phyloP scores from a whole-genome alignment of 2,797 vertebrate genomes.

The Dendrocincla fuliginosa region DNA sequence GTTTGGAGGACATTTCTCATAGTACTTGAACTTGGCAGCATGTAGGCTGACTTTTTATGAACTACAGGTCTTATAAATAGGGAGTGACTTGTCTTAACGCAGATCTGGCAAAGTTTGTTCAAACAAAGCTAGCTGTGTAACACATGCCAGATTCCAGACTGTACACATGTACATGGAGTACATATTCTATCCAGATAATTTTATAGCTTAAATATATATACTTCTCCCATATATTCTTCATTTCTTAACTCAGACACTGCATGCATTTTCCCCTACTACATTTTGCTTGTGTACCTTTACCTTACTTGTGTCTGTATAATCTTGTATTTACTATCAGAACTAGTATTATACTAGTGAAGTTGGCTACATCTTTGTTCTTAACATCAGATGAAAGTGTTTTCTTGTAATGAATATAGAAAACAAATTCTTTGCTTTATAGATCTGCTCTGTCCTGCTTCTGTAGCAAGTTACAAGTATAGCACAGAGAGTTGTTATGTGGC shows the following conservation, averaged over 20 bases:
- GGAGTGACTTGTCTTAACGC: neutral
- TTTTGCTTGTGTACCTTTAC: neutral
- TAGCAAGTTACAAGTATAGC: neutral
- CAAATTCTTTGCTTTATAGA: neutral
- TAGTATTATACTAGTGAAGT: neutral
- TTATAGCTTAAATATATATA: neutral
- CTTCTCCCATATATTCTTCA: neutral
- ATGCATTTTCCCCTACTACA: fast-evolving
- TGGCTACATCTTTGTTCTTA: neutral
- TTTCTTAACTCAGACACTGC: neutral
- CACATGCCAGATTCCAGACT: constrained; percentile 13
- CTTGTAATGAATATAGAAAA: neutral
- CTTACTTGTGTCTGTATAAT: neutral
- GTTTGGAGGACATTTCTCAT: constrained; percentile 6
- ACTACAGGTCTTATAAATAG: neutral
- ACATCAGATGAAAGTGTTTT: neutral
- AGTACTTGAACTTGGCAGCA: neutral
- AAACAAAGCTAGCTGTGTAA: constrained; percentile 13
- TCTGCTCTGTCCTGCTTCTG: neutral
- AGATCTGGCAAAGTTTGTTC: neutral
- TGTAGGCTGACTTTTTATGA: neutral
- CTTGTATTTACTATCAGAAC: neutral
- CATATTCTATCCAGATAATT: neutral
- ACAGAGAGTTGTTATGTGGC: neutral
- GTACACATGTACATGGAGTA: neutral